These are phyloP conservation scores for Aphis gossypii DNA, from an alignment of 1,140 invertebrate genomes.

Conservation along the genomic window DNA sequence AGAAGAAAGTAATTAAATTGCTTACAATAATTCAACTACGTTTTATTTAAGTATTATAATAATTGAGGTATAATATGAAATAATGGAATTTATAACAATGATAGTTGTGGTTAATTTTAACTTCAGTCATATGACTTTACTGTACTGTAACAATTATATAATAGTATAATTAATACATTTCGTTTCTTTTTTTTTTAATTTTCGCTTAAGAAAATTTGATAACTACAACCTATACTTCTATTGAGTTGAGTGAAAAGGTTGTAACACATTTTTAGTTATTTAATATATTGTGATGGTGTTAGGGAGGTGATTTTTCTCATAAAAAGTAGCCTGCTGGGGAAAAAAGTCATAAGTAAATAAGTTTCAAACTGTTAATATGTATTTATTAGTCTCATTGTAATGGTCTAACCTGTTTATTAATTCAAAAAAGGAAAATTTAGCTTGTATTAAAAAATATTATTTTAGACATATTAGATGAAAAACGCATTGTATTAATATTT, in stretches of 20 bases:
- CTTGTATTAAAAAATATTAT: neutral
- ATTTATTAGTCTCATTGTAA: too few relatives aligned
- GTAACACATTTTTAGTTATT: neutral
- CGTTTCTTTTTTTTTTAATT: too few relatives aligned
- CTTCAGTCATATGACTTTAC: neutral
- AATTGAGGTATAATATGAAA: neutral
- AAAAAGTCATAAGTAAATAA: too few relatives aligned
- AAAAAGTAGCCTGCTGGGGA: too few relatives aligned
- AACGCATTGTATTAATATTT: neutral
- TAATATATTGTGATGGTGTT: neutral
- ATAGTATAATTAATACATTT: neutral
- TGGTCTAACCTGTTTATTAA: neutral
- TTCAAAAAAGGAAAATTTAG: neutral
- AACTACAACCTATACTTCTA: neutral
- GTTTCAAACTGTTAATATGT: too few relatives aligned
- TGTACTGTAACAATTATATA: neutral
- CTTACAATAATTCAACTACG: neutral
- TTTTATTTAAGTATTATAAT: neutral
- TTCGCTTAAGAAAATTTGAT: too few relatives aligned
- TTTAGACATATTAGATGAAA: neutral
- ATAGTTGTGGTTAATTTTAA: neutral
- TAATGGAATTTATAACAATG: neutral
- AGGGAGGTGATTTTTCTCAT: too few relatives aligned
- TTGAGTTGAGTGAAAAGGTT: neutral
- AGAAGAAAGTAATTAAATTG: neutral